Evolutionary conservation across 2,797 vertebrate genomes (phyloP), one percentile per base, ranked within the genome.

Genomic region (Botia kubotai): DNA sequence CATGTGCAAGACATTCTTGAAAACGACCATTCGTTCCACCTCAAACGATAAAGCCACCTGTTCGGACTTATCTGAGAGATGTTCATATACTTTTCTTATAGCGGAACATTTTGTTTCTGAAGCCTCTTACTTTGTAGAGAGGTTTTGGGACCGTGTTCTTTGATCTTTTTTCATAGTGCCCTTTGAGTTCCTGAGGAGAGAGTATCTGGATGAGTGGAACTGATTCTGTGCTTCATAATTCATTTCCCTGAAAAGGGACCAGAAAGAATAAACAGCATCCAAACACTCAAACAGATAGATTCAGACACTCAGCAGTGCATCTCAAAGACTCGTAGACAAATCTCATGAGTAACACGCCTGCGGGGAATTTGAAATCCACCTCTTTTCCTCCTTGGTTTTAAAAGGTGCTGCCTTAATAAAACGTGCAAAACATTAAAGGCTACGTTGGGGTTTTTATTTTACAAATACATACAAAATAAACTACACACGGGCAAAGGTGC

Each of bases 221-320:
- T 73, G 78, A 83, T 83, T 85, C 79, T 72, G 73, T 73, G 72
- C 83, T 81, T 77, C 72, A 81, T 80, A 83, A 68, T 85, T 86
- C 63, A 83, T 86, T 85, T 82, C 76, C 76, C 75, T 71, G 53
- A 83, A 78, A 85, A 72, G 76, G 79, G 65, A 74, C 80, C 77
- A 85, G 77, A 85, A 82, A 75, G 72, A 75, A 81, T 67, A 85
- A 82, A 80, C 70, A 73, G 71, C 26, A 53, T 67, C 75, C 68
- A 53, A 82, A 77, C 58, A 76, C 78, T 79, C 75, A 55, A 76
- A 62, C 74, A 63, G 43, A 75, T 70, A 81, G 82, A 66, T 73
- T 63, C 69, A 29, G 55, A 57, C 71, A 55, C 75, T 77, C 69
- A 57, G 26, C 55, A 36, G 70, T 17, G 46, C 43, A 60, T 73